Evolutionary conservation across 2,797 vertebrate species (phyloP), one percentile per base, ranked within the genome.

Genomic region (Notamacropus eugenii): DNA sequence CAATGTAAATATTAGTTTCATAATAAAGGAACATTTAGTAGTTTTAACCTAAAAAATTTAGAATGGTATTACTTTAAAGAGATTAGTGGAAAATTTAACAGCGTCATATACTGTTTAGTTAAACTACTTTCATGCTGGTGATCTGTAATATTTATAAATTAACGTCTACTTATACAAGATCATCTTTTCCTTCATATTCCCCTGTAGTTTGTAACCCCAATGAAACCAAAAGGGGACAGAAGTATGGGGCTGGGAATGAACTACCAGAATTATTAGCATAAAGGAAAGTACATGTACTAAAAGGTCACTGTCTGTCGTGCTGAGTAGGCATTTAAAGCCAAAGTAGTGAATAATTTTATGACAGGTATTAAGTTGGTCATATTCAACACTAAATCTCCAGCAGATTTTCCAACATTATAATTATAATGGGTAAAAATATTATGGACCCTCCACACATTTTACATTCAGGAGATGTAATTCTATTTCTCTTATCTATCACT

Each of bases 1-100:
- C 93, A 93, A 93, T 93, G 5, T 8, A 97, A 90, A 82, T 50
- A 87, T 28, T 46, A 54, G 59, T 91, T 24, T 94, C 91, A 90
- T 27, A 59, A 96, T 82, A 91, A 93, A 95, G 90, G 14, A 67
- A 0, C 34, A 54, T 90, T 90, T 92, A 57, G 34, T 54, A 92
- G 16, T 92, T 62, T 92, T n/a, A 92, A 92, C 4, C 28, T n/a
- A 54, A 62, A 54, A 67, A 31, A 34, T 67, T 92, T 50, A 92
- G 50, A n/a, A 50, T 59, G 29, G 56, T 40, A 31, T 92, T 59
- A 92, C 3, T 31, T 92, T 59, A 31, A 31, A 92, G 28, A 59
- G 2, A 52, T 59, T 92, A 58, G 24, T 50, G 28, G 12, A 67
- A 46, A 24, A 67, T 67, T 12, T 92, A 92, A 92, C 16, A 92